Evolutionary conservation across 2,113 vertebrate genomes (phyloP).

Genomic region (Danionella cerebrum): DNA sequence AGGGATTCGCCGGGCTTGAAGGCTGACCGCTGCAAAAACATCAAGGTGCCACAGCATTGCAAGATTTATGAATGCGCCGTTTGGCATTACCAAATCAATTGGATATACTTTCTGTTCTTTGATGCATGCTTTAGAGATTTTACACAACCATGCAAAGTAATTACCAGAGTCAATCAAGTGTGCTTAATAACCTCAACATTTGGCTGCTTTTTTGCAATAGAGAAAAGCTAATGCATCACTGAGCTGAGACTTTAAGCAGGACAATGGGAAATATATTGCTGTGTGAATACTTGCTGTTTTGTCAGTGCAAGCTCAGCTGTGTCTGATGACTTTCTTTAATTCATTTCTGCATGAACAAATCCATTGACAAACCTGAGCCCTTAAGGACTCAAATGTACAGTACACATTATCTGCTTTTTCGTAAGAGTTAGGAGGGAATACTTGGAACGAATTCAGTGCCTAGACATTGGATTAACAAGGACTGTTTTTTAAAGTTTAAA

Average conservation of each 20-base stretch:
- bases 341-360: neutral
- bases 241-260: neutral
- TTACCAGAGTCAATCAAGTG: neutral
- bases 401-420: neutral
- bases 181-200: neutral
- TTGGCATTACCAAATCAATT: neutral
- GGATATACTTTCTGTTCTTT: neutral
- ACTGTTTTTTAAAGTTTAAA: neutral
- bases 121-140: neutral
- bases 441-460: neutral
- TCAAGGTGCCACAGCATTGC: neutral
- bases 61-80: neutral
- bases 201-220: neutral
- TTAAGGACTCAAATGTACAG: neutral
- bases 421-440: neutral
- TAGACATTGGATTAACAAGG: neutral
- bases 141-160: neutral
- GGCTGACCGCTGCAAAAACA: too few species aligned
- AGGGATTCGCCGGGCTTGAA: too few species aligned
- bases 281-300: neutral
- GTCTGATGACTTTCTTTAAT: neutral
- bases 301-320: neutral
- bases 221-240: neutral
- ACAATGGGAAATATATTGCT: neutral
- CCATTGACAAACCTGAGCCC: neutral